Base-by-base conservation (phyloP, 2,888 invertebrate species). In the Megalurothrips usitatus region DNA sequence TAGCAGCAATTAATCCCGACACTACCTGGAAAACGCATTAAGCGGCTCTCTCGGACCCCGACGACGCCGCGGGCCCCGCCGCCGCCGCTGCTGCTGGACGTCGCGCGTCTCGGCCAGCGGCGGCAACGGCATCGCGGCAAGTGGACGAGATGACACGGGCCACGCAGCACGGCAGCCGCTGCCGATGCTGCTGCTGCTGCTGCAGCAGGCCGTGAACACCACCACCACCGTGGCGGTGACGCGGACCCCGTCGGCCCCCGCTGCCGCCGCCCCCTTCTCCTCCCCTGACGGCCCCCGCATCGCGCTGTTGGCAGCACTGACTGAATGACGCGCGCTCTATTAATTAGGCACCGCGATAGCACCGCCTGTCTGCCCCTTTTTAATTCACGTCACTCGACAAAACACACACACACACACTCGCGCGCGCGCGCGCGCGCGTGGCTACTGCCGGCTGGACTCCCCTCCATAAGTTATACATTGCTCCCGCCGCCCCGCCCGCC, bases 11-110 rank as follows among this genome's bases (percentile, higher is more conserved):
- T 75, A 75, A 75, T 75, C 12, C 68, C 68, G 26, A 75, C 68
- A 75, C 68, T 75, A 75, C 68, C 68, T 75, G 68, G 68, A 75
- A 75, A 75, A 75, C 26, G 68, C 68, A 75, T 75, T 75, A 75
- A 26, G 23, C 68, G 68, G 12, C 23, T 26, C 23, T 9, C 23
- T 12, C 12, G 23, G 68, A 14, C 8, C 52, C 52, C 68, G 19
- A 19, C 68, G 9, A 17, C 63, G 63, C n/a, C 63, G 9, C 63
- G 19, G n/a, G n/a, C 68, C 68, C n/a, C 68, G n/a, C 63, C n/a
- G 19, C 68, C 68, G n/a, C 68, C 68, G n/a, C n/a, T n/a, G n/a
- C n/a, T n/a, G n/a, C n/a, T n/a, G n/a, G 11, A 19, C 68, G 2
- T 68, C 9, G 63, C 68, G 2, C 68, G n/a, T 68, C 52, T 19